Base-by-base conservation (phyloP, 2,888 invertebrate genomes). In the Cremastinae sp. region DNA sequence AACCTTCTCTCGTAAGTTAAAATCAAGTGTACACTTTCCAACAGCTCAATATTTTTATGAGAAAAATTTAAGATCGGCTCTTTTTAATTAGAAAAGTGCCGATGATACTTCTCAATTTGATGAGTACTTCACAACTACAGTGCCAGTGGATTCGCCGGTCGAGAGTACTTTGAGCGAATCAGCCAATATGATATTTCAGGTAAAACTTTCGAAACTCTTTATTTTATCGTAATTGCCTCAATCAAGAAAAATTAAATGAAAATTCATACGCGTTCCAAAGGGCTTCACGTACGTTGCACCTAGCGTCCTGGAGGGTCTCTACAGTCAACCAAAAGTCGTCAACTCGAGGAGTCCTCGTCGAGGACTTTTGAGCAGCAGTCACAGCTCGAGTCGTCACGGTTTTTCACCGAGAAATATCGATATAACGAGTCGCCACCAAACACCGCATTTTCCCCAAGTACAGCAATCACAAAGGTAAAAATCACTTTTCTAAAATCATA, bases 271-370 rank as follows among this genome's bases (percentile, higher is more conserved):
- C 38, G 1, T 10, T 14, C 10, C 36, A 16, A 89, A 99, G 97
- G 99, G 99, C 82, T 99, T 99, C 91, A 98, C 99, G 10, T 99
- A 99, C 90, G 97, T 99, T 81, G 98, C 98, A 16, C 99, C 99
- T 56, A 98, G 98, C 12, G 96, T 98, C 80, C 91, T 99, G 89
- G 96, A 96, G 89, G 96, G 97, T 86, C 94, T 96, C 91, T 95
- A 95, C 90, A 90, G 91, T 78, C 94, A 94, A 90, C 95, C 95
- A 82, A 92, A 93, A 76, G 93, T 92, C 94, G 79, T 95, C 95
- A 58, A 80, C 86, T 65, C 85, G 87, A n/a, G 47, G 81, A 86
- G 86, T 54, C 87, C 88, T 16, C 81, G 84, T 12, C 80, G 79
- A 41, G 81, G 84, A 45, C 80, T 83, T 56, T 80, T 85, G 72